phyloP scores from a whole-genome alignment of 1,140 invertebrate genomes.

The Procambarus virginalis region DNA sequence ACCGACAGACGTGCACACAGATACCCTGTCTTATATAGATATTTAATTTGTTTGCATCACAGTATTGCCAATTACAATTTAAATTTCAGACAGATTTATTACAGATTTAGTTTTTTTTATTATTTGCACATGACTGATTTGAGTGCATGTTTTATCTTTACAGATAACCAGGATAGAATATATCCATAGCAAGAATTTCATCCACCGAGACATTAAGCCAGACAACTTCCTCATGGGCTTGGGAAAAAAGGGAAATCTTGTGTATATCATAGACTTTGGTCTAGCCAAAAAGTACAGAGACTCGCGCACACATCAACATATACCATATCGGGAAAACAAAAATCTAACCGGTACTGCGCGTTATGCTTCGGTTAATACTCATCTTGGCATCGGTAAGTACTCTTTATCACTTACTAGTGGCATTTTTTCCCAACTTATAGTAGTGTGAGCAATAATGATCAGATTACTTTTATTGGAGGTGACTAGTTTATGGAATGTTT shows the following conservation, averaged over 20 bases:
- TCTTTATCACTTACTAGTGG: background rate
- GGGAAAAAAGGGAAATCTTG: slow-evolving; percentile 77
- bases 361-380: slow-evolving; percentile 98
- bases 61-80: too few relatives aligned
- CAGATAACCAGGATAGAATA: slow-evolving; percentile 88
- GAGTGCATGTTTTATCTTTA: slow-evolving; percentile 56
- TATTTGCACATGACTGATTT: too few relatives aligned
- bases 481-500: too few relatives aligned
- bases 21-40: too few relatives aligned
- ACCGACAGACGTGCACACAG: too few relatives aligned
- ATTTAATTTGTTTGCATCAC: too few relatives aligned
- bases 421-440: background rate
- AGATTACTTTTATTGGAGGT: too few relatives aligned
- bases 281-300: slow-evolving; percentile 97
- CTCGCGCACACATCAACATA: slow-evolving; percentile 89
- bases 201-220: slow-evolving; percentile 96
- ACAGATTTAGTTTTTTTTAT: too few relatives aligned
- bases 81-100: too few relatives aligned
- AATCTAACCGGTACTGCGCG: slow-evolving; percentile 97
- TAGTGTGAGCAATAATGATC: too few relatives aligned
- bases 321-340: slow-evolving; percentile 96
- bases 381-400: slow-evolving; percentile 86
- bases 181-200: slow-evolving; percentile 96
- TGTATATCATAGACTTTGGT: slow-evolving; percentile 98
- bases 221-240: slow-evolving; percentile 97